phyloP scores from a whole-genome alignment of 2,888 invertebrate genomes.

The Drosophila anomelani region DNA sequence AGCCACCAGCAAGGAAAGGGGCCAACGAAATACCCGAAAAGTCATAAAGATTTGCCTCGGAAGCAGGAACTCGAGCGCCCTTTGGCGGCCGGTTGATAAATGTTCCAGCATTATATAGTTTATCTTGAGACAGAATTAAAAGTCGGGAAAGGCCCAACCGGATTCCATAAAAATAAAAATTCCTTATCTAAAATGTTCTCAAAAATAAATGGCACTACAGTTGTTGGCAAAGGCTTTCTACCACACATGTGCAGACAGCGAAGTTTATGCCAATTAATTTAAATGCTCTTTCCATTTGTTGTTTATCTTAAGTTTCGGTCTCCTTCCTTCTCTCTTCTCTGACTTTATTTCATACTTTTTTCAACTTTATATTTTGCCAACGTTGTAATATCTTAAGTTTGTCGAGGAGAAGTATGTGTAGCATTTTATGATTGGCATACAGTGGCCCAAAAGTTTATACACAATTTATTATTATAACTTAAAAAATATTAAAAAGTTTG shows the following conservation, averaged over 20 bases:
- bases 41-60: conserved; percentile 72
- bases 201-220: conserved; percentile 2
- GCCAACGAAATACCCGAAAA: conserved; percentile 56
- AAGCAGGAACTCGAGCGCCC: conserved; percentile 54
- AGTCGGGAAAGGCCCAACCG: conserved; percentile 19
- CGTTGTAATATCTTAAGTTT: conserved; percentile 22
- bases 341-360: conserved; percentile 42
- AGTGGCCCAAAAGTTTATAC: background rate
- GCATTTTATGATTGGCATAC: conserved; percentile 42
- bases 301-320: conserved; percentile 60
- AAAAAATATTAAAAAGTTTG: background rate
- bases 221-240: background rate
- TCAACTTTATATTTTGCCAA: conserved; percentile 39
- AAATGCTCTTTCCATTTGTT: conserved; percentile 56
- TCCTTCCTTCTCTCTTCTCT: conserved; percentile 9
- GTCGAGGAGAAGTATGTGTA: conserved; percentile 20
- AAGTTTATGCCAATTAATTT: conserved; percentile 66
- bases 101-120: conserved; percentile 49
- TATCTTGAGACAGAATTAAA: conserved; percentile 44
- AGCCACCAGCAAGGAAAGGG: conserved; percentile 29
- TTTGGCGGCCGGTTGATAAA: conserved; percentile 72
- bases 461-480: background rate
- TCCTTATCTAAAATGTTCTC: conserved; percentile 9
- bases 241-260: conserved; percentile 19
- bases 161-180: conserved; percentile 13